Evolutionary conservation across 1,140 invertebrate genomes (phyloP).

Genomic region (Drosophila melanica): DNA sequence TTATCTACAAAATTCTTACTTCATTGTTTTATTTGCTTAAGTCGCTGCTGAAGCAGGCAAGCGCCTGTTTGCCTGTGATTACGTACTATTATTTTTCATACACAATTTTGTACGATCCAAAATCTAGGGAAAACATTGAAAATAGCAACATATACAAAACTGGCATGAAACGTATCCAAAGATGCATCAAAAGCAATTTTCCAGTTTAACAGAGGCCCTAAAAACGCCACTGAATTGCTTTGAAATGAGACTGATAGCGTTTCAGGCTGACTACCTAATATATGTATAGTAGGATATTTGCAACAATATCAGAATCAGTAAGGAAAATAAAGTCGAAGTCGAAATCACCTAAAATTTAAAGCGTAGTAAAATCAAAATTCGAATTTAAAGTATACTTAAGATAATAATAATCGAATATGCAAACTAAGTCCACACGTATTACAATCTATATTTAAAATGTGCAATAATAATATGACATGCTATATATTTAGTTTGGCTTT

Average conservation of each 20-base stretch:
- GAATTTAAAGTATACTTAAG: constrained; percentile 76
- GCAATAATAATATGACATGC: constrained; percentile 77
- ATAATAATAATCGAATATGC: constrained; percentile 47
- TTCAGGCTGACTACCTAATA: constrained; percentile 59
- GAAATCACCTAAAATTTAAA: constrained; percentile 43
- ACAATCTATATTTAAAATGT: constrained; percentile 65
- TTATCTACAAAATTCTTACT: constrained; percentile 72
- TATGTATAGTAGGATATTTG: constrained; percentile 21
- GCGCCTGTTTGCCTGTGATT: constrained; percentile 18
- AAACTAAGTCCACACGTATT: constrained; percentile 49
- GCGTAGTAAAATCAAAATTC: constrained; percentile 83
- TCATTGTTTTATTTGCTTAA: constrained; percentile 60
- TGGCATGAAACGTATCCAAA: constrained; percentile 81
- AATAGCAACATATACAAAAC: constrained; percentile 38
- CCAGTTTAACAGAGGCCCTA: constrained; percentile 29
- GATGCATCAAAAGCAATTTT: constrained; percentile 78
- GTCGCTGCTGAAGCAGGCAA: constrained; percentile 21
- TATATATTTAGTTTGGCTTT: constrained; percentile 76
- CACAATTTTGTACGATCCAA: constrained; percentile 68
- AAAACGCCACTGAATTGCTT: constrained; percentile 50
- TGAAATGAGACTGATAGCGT: constrained; percentile 82
- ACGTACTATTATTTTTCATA: constrained; percentile 54
- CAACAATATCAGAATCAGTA: constrained; percentile 14
- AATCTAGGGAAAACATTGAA: constrained; percentile 29
- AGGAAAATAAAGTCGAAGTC: constrained; percentile 15